These are phyloP conservation scores for Cyanoliseus patagonus DNA, from an alignment of 2,113 vertebrate species.

Conservation along the genomic window DNA sequence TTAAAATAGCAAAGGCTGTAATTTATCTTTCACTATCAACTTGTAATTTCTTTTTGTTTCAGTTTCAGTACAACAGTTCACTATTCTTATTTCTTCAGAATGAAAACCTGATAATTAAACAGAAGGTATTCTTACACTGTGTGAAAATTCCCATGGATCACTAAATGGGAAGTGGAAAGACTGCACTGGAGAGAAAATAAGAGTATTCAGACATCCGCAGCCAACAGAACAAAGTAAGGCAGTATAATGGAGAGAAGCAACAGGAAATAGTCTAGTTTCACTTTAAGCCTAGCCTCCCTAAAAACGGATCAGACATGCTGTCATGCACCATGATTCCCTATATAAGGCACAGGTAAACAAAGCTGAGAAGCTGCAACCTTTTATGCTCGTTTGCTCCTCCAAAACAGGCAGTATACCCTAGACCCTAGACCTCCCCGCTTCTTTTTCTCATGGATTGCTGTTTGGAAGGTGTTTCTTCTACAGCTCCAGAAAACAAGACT, in stretches of 20 bases:
- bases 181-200: not conserved
- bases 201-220: not conserved
- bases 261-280: not conserved
- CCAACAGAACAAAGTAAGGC: not conserved
- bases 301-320: not conserved
- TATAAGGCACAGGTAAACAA: not conserved
- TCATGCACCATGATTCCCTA: not conserved
- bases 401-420: not conserved
- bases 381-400: not conserved
- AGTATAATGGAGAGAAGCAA: not conserved
- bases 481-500: not conserved
- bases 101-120: constrained; percentile 1
- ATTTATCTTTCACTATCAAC: constrained; percentile 49
- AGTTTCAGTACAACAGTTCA: constrained; percentile 14
- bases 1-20: constrained; percentile 27
- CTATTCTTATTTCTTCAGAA: not conserved
- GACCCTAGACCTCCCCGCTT: not conserved
- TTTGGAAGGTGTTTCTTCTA: not conserved
- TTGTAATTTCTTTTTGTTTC: not conserved
- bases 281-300: not conserved
- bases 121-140: not conserved
- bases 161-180: not conserved
- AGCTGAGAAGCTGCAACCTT: not conserved
- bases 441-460: not conserved
- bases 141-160: not conserved